These are phyloP conservation scores for Drosophila quadrilineata DNA, from an alignment of 1,140 invertebrate species.

Conservation along the genomic window DNA sequence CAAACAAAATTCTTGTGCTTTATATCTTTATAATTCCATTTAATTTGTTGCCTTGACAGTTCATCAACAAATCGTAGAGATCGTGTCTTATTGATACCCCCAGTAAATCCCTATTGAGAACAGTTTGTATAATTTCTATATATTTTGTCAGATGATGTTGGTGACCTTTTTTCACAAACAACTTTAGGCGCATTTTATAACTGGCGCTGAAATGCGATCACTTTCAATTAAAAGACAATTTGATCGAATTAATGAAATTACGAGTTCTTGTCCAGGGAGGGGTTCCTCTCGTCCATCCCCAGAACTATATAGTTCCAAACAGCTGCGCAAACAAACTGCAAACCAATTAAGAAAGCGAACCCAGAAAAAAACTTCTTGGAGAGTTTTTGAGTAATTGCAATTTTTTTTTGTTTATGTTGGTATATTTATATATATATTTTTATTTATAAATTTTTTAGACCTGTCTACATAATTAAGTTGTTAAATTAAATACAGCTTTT, in stretches of 20 bases:
- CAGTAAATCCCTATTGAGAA: slow-evolving; percentile 7
- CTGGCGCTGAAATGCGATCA: slow-evolving; percentile 50
- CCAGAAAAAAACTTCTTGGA: not conserved
- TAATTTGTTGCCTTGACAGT: too few species aligned
- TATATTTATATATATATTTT: slow-evolving; percentile 4
- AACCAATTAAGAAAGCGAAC: slow-evolving; percentile 60
- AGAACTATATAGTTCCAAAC: too few species aligned
- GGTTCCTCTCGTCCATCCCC: too few species aligned
- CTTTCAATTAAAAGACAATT: slow-evolving; percentile 78
- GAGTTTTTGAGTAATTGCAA: too few species aligned
- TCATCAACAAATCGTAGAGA: too few species aligned
- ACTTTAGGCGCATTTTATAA: slow-evolving; percentile 4
- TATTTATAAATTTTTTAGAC: slow-evolving; percentile 19
- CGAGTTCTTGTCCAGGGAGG: slow-evolving; percentile 24
- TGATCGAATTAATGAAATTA: slow-evolving; percentile 76
- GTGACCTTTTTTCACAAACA: slow-evolving; percentile 27
- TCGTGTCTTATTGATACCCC: too few species aligned
- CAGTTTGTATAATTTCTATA: not conserved
- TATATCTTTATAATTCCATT: too few species aligned
- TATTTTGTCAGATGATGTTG: not conserved
- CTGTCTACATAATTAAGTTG: slow-evolving; percentile 48
- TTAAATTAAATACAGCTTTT: slow-evolving; percentile 55
- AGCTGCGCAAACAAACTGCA: slow-evolving; percentile 73
- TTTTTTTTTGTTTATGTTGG: too few species aligned
- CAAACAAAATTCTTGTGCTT: too few species aligned